Evolutionary conservation across 1,140 invertebrate species (phyloP).

Genomic region (Danaus plexippus): DNA sequence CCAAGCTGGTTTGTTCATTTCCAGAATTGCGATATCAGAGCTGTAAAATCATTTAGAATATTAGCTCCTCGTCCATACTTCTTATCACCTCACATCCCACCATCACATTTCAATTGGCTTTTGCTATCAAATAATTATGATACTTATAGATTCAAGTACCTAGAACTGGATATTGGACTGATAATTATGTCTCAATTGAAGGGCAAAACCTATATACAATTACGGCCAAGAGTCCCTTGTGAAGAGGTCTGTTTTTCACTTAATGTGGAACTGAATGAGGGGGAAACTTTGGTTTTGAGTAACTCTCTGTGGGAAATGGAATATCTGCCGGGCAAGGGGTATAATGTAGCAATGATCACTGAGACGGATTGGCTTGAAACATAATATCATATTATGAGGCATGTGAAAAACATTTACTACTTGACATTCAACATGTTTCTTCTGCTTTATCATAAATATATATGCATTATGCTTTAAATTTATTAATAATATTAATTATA

Average conservation of each 20-base stretch:
- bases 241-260: conserved; percentile 78
- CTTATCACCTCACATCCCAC: conserved; percentile 80
- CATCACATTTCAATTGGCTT: conserved; percentile 86
- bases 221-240: conserved; percentile 80
- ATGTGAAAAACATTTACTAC: too few relatives aligned
- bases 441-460: too few relatives aligned
- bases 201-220: conserved; percentile 76
- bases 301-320: conserved; percentile 84
- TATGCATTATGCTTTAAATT: too few relatives aligned
- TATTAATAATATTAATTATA: too few relatives aligned
- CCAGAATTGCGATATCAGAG: conserved; percentile 86
- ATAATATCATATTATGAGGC: conserved; percentile 28
- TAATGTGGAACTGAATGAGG: conserved; percentile 76
- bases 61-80: conserved; percentile 83
- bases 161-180: conserved; percentile 79
- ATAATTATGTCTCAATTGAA: conserved; percentile 82
- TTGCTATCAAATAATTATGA: conserved; percentile 84
- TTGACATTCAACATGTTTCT: too few relatives aligned
- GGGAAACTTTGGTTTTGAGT: conserved; percentile 81
- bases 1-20: conserved; percentile 87
- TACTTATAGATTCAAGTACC: conserved; percentile 79
- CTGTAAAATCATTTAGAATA: conserved; percentile 80
- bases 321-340: conserved; percentile 78
- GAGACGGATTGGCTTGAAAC: conserved; percentile 81
- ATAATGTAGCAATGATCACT: conserved; percentile 82